Base-by-base conservation (phyloP, 2,797 vertebrate genomes). In the Pantherophis vulpinus region DNA sequence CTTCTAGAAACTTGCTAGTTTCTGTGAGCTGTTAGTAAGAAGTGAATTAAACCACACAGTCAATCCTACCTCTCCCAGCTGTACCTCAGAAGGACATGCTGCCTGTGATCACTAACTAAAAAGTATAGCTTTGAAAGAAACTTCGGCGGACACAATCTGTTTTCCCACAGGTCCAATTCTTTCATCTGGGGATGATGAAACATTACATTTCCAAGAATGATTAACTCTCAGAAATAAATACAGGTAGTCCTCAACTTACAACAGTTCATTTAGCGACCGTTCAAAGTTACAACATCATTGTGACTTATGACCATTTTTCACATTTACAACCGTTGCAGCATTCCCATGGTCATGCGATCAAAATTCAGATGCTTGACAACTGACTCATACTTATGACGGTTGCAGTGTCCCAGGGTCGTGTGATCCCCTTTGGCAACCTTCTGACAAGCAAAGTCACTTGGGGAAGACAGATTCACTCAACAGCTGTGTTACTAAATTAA, bases 1-100 rank as follows among this genome's bases (percentile, higher is more conserved):
- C 89, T 95, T 92, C 93, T 96, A n/a, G 92, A 96, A 96, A 27
- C 61, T 93, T 93, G 51, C 91, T 93, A 55, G 2, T 90, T 55
- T 16, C 23, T 58, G 87, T 66, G 94, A 91, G 86, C 88, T 88
- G 29, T 95, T 95, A 86, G 37, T 51, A 92, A 87, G 92, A 96
- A 88, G 0, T 6, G 2, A 54, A 86, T 74, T 93, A 92, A 95
- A 94, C 83, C n/a, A 42, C 2, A 32, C 92, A 83, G n/a, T 92
- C 91, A 90, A 8, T 89, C 20, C 14, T 66, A 83, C 5, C 9
- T 91, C 63, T 92, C 18, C 3, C 25, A 93, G 42, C 8, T 93
- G 27, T 1, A 0, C 89, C 89, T 95, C 60, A 91, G 66, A 96
- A 93, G 2, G 92, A 94, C 7, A 2, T 8, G 91, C 8, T 61